Base-by-base conservation (phyloP, 2,113 vertebrate species). In the Meriones unguiculatus region DNA sequence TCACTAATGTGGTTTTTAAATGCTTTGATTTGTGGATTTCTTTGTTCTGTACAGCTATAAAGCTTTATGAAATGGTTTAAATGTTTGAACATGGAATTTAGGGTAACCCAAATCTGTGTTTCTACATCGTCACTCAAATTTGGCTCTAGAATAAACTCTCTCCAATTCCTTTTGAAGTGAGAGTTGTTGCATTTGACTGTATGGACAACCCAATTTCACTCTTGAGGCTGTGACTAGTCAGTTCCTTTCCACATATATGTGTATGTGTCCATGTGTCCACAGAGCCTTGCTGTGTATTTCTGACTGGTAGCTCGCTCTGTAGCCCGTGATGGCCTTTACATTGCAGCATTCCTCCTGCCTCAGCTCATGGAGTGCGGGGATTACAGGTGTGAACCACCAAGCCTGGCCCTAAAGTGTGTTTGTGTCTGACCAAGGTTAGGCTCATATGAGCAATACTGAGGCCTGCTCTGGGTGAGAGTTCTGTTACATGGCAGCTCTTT, bases 401-500 rank as follows among this genome's bases (percentile, higher is more conserved):
- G 46, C n/a, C 69, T 73, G 69, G 87, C 35, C 52, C 35, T 30
- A 30, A 25, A 24, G 7, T 8, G 1, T 35, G 6, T 15, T 41
- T 84, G 20, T 22, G 18, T 73, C 28, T 89, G 72, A 11, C n/a
- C 38, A 35, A 67, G 24, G 15, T 30, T 28, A 67, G 72, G 30
- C 6, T 25, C 11, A 6, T 0, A 18, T 7, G 9, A 38, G n/a
- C 32, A 24, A 30, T 2, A 5, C 1, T 28, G 65, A 46, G 15
- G 28, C 32, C 32, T 32, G 8, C 8, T 35, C 28, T 4, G 35
- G n/a, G 17, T 9, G 0, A 2, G 30, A 30, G 7, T 46, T 73
- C 84, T 0, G 6, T 12, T 82, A 54, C 76, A 1, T 7, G 25
- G 5, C 24, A 41, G 4, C 4, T 2, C 22, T 35, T 35, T 1